These are phyloP conservation scores for Sylvia borin DNA, from an alignment of 2,797 vertebrate species.

Conservation along the genomic window DNA sequence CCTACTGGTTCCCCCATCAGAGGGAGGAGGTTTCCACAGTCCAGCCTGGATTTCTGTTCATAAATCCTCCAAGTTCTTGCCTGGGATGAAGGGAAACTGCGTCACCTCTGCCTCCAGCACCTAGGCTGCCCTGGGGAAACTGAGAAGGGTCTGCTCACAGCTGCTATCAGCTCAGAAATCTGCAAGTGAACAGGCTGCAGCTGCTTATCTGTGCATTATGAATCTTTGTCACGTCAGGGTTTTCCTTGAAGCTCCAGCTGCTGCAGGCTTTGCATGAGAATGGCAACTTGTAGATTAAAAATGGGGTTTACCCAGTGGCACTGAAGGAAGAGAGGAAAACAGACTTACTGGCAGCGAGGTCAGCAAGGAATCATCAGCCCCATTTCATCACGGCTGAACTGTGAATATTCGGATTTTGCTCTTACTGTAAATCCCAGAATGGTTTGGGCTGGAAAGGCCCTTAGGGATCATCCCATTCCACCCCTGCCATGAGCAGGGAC, in stretches of 20 bases:
- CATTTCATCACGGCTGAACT: background rate
- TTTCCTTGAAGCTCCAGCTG: constrained; percentile 32
- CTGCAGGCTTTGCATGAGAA: constrained; percentile 45
- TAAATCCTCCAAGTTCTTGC: fast-evolving
- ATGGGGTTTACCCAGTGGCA: background rate
- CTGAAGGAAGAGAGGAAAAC: background rate
- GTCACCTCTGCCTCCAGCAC: background rate
- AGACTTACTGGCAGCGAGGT: background rate
- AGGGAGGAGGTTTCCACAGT: background rate
- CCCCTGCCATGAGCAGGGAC: background rate
- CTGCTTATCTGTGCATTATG: background rate
- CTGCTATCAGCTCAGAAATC: constrained; percentile 45
- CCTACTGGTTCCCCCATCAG: background rate
- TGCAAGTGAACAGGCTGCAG: background rate
- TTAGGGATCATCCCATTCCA: background rate
- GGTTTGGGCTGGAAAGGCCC: background rate
- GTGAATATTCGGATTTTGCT: fast-evolving
- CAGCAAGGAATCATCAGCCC: background rate
- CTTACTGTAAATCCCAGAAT: background rate
- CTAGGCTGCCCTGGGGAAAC: background rate
- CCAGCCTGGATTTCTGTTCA: background rate
- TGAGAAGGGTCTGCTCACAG: background rate
- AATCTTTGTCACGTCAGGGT: constrained; percentile 24
- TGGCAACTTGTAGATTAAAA: background rate
- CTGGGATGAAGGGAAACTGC: background rate